phyloP scores from a whole-genome alignment of 2,888 invertebrate species.

The Actias luna region DNA sequence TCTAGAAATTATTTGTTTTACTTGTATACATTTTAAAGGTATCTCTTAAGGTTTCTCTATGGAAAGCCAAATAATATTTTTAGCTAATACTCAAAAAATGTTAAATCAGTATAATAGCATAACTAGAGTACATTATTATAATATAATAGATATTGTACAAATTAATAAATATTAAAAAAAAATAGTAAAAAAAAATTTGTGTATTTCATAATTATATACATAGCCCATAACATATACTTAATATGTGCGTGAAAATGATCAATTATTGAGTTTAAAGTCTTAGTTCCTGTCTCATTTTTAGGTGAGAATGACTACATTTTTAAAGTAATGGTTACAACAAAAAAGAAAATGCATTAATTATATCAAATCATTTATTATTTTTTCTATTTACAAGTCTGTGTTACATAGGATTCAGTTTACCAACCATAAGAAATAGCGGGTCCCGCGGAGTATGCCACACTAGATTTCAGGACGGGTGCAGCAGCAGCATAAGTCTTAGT shows the following conservation, averaged over 20 bases:
- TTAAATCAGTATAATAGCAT: background rate
- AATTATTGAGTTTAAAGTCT: background rate
- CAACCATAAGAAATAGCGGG: constrained; percentile 84
- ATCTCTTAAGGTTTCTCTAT: background rate
- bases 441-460: constrained; percentile 81
- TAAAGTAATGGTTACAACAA: background rate
- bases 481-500: constrained; percentile 51
- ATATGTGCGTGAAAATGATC: background rate
- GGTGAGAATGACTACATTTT: background rate
- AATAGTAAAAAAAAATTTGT: background rate
- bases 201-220: background rate
- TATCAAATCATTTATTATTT: constrained; percentile 50
- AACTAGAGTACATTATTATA: no score
- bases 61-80: background rate
- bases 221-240: background rate
- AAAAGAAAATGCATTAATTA: constrained; percentile 28
- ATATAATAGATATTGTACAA: background rate
- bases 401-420: constrained; percentile 69
- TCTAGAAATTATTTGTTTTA: background rate
- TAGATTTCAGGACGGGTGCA: constrained; percentile 62
- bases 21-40: background rate
- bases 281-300: background rate
- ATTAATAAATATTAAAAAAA: background rate
- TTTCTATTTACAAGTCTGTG: constrained; percentile 51
- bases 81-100: background rate